These are phyloP conservation scores for Lasioglossum oenotherae DNA, from an alignment of 2,888 invertebrate genomes.

Conservation along the genomic window DNA sequence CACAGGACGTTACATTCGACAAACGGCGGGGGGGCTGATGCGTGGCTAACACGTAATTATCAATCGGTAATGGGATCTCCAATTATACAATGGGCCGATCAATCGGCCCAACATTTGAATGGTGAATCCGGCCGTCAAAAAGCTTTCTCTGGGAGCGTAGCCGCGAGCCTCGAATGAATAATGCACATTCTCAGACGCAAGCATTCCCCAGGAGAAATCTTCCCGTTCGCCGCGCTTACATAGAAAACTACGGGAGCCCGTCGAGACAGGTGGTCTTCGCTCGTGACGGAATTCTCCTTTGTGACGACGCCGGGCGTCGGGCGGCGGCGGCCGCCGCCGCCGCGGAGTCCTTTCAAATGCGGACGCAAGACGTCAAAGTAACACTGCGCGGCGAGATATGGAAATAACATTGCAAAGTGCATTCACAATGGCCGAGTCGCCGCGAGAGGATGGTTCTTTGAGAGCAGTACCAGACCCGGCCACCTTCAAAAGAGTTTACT, in stretches of 20 bases:
- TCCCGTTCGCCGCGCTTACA: conserved; percentile 42
- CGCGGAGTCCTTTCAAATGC: conserved; percentile 35
- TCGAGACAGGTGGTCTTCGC: conserved; percentile 47
- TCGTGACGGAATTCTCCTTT: conserved; percentile 41
- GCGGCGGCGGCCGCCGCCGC: neutral
- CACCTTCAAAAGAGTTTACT: neutral
- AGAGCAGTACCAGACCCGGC: neutral
- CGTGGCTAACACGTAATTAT: neutral
- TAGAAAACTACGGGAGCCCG: conserved; percentile 54
- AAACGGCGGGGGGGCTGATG: neutral
- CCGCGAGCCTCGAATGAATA: conserved; percentile 51
- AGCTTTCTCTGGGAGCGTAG: conserved; percentile 28
- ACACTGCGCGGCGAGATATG: conserved; percentile 24
- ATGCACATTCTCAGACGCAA: conserved; percentile 56
- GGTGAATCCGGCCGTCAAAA: conserved; percentile 42
- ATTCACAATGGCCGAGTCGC: conserved; percentile 8
- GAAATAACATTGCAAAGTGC: conserved; percentile 38
- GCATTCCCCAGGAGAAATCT: conserved; percentile 60
- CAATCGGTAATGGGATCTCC: neutral
- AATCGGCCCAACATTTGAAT: conserved; percentile 36
- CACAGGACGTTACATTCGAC: neutral
- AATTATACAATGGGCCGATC: conserved; percentile 20
- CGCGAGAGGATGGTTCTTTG: neutral
- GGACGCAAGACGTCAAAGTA: conserved; percentile 34
- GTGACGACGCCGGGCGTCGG: conserved; percentile 14